These are phyloP conservation scores for Gryllus longicercus DNA, from an alignment of 2,888 invertebrate species.

Conservation along the genomic window DNA sequence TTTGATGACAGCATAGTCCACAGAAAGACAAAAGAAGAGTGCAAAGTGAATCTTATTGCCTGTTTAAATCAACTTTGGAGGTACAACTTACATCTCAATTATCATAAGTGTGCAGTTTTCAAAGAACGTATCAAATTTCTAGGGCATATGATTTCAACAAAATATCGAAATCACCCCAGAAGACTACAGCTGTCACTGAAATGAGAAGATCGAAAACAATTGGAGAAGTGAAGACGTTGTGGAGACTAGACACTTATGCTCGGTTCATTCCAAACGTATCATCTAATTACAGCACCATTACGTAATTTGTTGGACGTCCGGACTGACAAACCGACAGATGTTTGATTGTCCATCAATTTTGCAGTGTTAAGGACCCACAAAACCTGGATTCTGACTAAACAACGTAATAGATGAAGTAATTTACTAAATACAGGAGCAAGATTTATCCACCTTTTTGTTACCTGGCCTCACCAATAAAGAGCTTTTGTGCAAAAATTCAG, in stretches of 20 bases:
- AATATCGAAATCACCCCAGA: neutral
- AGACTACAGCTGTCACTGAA: neutral
- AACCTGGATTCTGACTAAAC: too few species aligned
- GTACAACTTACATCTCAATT: neutral
- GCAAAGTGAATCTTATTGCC: neutral
- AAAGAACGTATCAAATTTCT: slow-evolving; percentile 35
- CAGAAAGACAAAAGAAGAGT: neutral
- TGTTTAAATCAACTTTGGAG: neutral
- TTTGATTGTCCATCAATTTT: too few species aligned
- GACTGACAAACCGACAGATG: too few species aligned
- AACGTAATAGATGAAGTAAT: too few species aligned
- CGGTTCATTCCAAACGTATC: neutral
- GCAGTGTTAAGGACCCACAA: too few species aligned
- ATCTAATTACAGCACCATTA: neutral
- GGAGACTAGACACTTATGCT: neutral
- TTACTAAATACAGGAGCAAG: too few species aligned
- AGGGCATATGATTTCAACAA: slow-evolving; percentile 33
- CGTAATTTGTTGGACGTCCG: neutral
- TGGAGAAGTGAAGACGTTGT: neutral
- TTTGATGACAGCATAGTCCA: neutral
- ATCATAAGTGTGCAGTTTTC: neutral
- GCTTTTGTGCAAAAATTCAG: too few species aligned
- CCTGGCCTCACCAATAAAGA: too few species aligned
- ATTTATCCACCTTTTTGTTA: too few species aligned
- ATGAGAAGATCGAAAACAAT: neutral